These are phyloP conservation scores for Drosophila hamatofila DNA, from an alignment of 2,888 invertebrate species.

Conservation along the genomic window DNA sequence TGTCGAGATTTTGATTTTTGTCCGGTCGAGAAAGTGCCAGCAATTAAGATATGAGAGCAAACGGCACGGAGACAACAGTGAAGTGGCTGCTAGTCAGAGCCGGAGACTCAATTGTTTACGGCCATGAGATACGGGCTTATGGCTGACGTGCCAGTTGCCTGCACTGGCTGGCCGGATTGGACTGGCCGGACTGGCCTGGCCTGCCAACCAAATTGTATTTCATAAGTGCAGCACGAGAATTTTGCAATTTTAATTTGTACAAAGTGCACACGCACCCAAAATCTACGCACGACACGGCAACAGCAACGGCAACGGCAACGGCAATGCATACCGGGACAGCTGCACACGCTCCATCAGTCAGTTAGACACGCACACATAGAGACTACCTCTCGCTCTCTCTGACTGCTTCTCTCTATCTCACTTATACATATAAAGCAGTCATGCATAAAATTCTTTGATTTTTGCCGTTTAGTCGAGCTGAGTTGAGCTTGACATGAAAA, in stretches of 20 bases:
- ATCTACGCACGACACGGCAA: slow-evolving; percentile 19
- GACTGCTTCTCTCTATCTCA: neutral
- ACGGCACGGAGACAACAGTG: slow-evolving; percentile 1
- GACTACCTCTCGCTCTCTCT: neutral
- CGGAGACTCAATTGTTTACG: slow-evolving; percentile 60
- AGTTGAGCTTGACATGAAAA: slow-evolving; percentile 45
- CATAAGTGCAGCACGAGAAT: slow-evolving; percentile 69
- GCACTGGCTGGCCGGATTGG: neutral
- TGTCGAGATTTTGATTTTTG: slow-evolving; percentile 16
- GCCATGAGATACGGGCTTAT: slow-evolving; percentile 54
- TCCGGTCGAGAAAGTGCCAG: slow-evolving; percentile 23
- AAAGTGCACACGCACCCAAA: slow-evolving; percentile 65
- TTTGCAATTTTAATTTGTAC: slow-evolving; percentile 77
- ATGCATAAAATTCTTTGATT: slow-evolving; percentile 63
- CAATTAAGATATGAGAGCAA: slow-evolving; percentile 63
- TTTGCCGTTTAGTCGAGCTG: slow-evolving; percentile 46
- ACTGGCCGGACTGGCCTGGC: slow-evolving; percentile 2
- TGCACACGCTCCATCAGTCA: slow-evolving; percentile 61
- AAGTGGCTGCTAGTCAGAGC: neutral
- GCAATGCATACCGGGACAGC: slow-evolving; percentile 19
- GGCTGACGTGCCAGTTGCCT: slow-evolving; percentile 40
- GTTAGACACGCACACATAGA: slow-evolving; percentile 36
- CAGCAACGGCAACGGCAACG: neutral
- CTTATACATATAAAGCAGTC: slow-evolving; percentile 22
- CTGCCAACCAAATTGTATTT: slow-evolving; percentile 52